Evolutionary conservation across 2,797 vertebrate genomes (phyloP), one percentile per base, ranked within the genome.

Genomic region (Alauda arvensis): DNA sequence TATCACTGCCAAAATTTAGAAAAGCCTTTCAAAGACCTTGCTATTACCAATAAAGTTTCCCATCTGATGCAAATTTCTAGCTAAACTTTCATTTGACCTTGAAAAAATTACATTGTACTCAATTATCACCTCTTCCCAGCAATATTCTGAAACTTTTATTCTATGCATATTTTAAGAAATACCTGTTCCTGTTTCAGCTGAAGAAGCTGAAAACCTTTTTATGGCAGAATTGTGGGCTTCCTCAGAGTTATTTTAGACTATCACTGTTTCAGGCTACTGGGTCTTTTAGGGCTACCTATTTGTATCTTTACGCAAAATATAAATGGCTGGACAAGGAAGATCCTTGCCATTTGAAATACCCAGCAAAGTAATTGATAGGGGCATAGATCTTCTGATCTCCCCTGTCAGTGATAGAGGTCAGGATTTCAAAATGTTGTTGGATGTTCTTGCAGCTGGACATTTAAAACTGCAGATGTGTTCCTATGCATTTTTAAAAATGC

Each of bases 1-100:
- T 39, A 93, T 95, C 92, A 95, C 57, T 95, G 90, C 79, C 87
- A 91, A 93, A 91, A 89, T 19, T 74, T 88, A 91, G 72, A 91
- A 95, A 83, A 93, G 56, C 12, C 37, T 94, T 91, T 94, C 61
- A 85, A 94, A 91, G 67, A 67, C 33, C 29, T 92, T 86, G 34
- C 56, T 89, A 39, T 40, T 83, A 40, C 52, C 25, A 74, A 66
- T 29, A 17, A 40, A 79, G 52, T 79, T 94, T 95, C 92, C 79
- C n/a, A 5, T 81, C 49, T 92, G 45, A 83, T 82, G 15, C 57
- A 79, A 87, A 91, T 91, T 90, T 90, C 71, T 77, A 86, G 25
- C 4, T 59, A 75, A 88, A 89, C 14, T 87, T 94, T 66, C 71
- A 52, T 42, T 57, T 93, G 80, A 95, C 87, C 83, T 93, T 95